Percentiles rank a stretch among this genome's conserved stretches.
Evolutionary conservation across 2,888 invertebrate species (phyloP).

Genomic region (Nebria salina): DNA sequence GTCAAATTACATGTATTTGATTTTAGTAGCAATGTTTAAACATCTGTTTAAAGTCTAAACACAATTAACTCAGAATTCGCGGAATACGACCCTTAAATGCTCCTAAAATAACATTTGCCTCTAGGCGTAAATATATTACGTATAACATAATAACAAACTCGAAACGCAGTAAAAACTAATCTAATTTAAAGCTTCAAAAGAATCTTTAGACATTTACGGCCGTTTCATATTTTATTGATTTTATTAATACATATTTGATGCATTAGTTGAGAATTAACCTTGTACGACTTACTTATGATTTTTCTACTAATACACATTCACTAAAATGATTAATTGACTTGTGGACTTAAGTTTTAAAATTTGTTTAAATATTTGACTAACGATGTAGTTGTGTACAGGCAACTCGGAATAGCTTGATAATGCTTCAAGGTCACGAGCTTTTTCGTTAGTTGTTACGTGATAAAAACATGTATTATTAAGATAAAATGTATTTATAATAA

Average conservation of each 20-base stretch:
- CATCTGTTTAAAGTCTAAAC: background rate
- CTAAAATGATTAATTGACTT: too few relatives aligned
- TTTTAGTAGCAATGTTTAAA: background rate
- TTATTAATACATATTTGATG: background rate
- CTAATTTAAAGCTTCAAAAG: too few relatives aligned
- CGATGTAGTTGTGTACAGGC: too few relatives aligned
- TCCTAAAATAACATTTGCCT: background rate
- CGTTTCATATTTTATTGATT: background rate
- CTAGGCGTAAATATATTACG: background rate
- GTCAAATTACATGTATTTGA: background rate
- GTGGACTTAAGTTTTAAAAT: too few relatives aligned
- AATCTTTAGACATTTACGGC: too few relatives aligned
- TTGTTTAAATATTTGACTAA: too few relatives aligned
- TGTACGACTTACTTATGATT: background rate
- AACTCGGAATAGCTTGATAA: too few relatives aligned
- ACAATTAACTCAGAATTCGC: background rate
- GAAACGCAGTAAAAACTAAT: background rate
- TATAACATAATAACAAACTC: background rate
- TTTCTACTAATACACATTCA: too few relatives aligned
- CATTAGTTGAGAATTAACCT: background rate
- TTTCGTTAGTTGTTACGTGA: too few relatives aligned
- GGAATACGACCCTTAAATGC: background rate
- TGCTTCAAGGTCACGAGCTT: too few relatives aligned
- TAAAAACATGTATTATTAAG: too few relatives aligned
- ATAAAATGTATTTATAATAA: too few relatives aligned